phyloP scores from a whole-genome alignment of 2,888 invertebrate genomes.

The Heliconius sara region DNA sequence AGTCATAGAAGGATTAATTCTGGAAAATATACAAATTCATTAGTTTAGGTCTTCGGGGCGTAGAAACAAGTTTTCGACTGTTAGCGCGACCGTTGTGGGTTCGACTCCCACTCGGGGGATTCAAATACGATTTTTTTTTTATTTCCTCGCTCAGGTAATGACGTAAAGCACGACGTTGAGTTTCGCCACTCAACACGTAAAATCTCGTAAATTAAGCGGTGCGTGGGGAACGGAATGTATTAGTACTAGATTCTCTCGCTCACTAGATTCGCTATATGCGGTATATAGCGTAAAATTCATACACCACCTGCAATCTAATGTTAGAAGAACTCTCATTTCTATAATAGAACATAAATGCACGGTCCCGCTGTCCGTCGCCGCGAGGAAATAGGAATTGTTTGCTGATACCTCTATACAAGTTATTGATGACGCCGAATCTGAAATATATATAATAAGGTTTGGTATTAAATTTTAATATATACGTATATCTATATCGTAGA shows the following conservation, averaged over 20 bases:
- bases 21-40: conserved; percentile 42
- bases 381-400: conserved; percentile 64
- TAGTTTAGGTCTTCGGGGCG: too few species aligned
- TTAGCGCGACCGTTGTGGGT: too few species aligned
- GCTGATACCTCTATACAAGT: conserved; percentile 64
- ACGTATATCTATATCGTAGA: too few species aligned
- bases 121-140: background rate
- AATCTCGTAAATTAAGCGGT: too few species aligned
- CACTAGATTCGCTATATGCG: too few species aligned
- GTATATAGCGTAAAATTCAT: background rate
- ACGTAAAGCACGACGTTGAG: background rate
- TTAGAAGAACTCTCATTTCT: conserved; percentile 69
- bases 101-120: too few species aligned
- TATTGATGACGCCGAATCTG: conserved; percentile 66
- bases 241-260: too few species aligned
- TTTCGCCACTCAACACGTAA: background rate
- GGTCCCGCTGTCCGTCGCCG: conserved; percentile 70
- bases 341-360: conserved; percentile 66
- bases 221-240: too few species aligned
- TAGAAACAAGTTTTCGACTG: too few species aligned
- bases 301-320: conserved; percentile 69
- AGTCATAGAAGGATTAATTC: conserved; percentile 54
- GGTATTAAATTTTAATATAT: too few species aligned
- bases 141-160: background rate
- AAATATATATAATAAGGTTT: conserved; percentile 25